phyloP scores from a whole-genome alignment of 2,888 invertebrate species.

The Oscheius myriophilus region DNA sequence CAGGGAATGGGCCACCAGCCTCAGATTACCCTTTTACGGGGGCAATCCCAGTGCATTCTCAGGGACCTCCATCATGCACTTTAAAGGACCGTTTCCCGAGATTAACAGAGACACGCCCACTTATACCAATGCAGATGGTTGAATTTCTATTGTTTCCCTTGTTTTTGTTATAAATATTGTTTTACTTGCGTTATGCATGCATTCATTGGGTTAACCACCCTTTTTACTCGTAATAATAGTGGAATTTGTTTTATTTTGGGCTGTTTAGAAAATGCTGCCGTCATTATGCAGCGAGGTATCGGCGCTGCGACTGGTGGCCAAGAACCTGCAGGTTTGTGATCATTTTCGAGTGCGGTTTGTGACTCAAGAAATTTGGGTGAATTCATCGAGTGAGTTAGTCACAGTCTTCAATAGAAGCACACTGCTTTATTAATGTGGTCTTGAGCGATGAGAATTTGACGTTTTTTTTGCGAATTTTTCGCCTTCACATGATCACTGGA shows the following conservation, averaged over 20 bases:
- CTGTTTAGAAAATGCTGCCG: slow-evolving; percentile 31
- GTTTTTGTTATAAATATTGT: background rate
- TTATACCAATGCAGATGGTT: no score
- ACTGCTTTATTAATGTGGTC: no score
- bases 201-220: background rate
- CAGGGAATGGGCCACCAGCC: background rate
- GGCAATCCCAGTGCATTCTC: slow-evolving; percentile 17
- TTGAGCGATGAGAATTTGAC: no score
- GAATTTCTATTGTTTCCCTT: no score
- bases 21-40: slow-evolving; percentile 18
- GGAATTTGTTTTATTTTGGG: background rate
- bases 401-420: no score
- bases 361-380: no score
- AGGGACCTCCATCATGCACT: slow-evolving; percentile 18
- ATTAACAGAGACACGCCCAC: no score
- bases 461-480: no score
- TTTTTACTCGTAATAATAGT: no score
- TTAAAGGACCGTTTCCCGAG: background rate
- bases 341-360: no score
- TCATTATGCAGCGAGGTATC: slow-evolving; percentile 37
- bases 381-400: no score
- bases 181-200: background rate
- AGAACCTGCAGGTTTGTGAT: slow-evolving; percentile 32
- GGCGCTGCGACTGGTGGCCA: slow-evolving; percentile 30
- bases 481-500: no score